Evolutionary conservation across 2,113 vertebrate genomes (phyloP).

Genomic region (Chunga burmeisteri): DNA sequence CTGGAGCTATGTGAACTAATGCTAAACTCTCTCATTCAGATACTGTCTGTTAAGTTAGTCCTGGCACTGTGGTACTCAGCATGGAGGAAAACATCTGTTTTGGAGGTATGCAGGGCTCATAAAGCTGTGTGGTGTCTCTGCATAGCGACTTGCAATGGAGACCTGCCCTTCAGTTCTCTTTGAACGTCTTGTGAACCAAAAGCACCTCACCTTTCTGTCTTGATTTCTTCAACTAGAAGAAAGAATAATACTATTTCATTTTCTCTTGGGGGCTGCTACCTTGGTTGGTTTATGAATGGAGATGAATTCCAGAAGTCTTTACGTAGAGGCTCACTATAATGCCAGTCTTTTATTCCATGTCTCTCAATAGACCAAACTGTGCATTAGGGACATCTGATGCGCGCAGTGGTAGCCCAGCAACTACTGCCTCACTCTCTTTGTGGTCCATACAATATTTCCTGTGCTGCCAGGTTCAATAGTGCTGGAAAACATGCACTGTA

Average conservation of each 20-base stretch:
- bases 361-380: background rate
- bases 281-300: background rate
- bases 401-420: background rate
- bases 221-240: background rate
- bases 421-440: background rate
- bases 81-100: background rate
- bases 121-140: background rate
- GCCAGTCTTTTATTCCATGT: background rate
- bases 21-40: background rate
- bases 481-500: background rate
- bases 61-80: background rate
- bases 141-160: background rate
- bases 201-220: background rate
- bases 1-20: background rate
- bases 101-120: background rate
- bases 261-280: background rate
- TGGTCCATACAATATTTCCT: background rate
- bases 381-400: background rate
- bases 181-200: background rate
- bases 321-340: background rate
- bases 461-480: background rate
- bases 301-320: background rate
- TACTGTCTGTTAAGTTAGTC: background rate
- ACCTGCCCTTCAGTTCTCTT: background rate
- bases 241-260: background rate